Evolutionary conservation across 1,140 invertebrate genomes (phyloP).

Genomic region (Callitettix versicolor): DNA sequence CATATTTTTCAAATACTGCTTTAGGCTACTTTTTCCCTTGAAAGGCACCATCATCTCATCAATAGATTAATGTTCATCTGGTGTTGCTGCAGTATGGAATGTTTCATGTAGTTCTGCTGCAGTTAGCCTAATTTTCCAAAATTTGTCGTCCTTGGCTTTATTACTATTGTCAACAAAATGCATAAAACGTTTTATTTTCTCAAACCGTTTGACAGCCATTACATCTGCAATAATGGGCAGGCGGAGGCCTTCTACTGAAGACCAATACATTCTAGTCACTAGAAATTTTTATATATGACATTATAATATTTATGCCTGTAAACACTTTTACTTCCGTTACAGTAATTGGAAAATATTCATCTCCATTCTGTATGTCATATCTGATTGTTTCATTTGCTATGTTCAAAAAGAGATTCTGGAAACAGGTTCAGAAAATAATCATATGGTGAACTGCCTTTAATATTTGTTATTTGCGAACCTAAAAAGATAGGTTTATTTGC

Average conservation of each 20-base stretch:
- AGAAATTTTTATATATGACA: conserved; percentile 1
- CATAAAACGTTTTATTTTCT: conserved; percentile 26
- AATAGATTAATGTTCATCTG: conserved; percentile 26
- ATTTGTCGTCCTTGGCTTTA: conserved; percentile 11
- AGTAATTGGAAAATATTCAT: conserved; percentile 1
- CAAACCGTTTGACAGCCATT: conserved; percentile 27
- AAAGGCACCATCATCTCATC: conserved; percentile 24
- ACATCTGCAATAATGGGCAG: conserved; percentile 11
- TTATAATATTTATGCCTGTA: conserved; percentile 3
- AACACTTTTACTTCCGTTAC: neutral
- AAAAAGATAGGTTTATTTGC: too few species aligned
- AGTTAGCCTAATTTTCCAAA: conserved; percentile 25
- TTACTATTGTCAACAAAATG: conserved; percentile 27
- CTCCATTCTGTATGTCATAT: conserved; percentile 5
- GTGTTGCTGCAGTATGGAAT: conserved; percentile 24
- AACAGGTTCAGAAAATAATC: too few species aligned
- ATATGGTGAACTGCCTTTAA: too few species aligned
- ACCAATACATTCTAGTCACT: conserved; percentile 5
- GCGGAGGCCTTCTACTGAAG: neutral
- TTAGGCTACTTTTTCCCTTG: conserved; percentile 17
- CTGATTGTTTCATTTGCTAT: conserved; percentile 3
- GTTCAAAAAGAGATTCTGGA: neutral
- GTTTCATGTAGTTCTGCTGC: conserved; percentile 22
- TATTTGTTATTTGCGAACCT: too few species aligned
- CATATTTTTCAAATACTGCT: conserved; percentile 28